Conservation (phyloP, 2,888 invertebrate genomes). For the Eumacrocentrus americanus region DNA sequence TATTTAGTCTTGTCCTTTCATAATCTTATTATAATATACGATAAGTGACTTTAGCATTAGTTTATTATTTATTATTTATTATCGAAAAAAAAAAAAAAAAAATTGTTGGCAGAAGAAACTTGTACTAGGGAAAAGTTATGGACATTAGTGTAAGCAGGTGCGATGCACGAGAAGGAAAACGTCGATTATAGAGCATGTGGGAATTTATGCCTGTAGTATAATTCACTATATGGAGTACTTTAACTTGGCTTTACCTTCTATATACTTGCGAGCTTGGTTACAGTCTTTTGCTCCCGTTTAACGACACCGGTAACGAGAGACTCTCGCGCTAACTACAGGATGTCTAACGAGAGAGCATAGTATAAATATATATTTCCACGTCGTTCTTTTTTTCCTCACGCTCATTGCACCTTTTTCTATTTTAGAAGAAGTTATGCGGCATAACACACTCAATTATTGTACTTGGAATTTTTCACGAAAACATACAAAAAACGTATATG, state of each 20-base stretch:
- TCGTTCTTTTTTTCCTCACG: constrained; percentile 21
- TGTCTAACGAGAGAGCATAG: constrained; percentile 11
- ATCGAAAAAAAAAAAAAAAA: background rate
- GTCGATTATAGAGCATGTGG: constrained; percentile 41
- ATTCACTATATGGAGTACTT: constrained; percentile 13
- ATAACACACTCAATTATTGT: no score
- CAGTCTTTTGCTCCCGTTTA: constrained; percentile 50
- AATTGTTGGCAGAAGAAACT: no score
- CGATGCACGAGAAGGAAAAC: constrained; percentile 37
- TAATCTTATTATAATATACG: background rate
- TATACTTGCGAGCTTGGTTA: no score
- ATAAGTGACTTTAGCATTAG: background rate
- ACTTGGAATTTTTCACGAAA: no score
- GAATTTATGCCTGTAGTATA: constrained; percentile 43
- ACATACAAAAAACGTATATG: no score
- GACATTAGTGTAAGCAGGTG: constrained; percentile 9
- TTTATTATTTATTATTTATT: background rate
- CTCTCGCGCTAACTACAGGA: constrained; percentile 5
- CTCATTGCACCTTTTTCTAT: constrained; percentile 8
- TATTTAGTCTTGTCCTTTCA: background rate
- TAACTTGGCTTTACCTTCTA: constrained; percentile 8
- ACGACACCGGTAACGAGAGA: constrained; percentile 45
- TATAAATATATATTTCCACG: constrained; percentile 17
- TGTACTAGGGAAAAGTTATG: background rate
- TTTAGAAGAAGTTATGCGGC: no score